These are phyloP conservation scores for Epirrhoe tristata DNA, from an alignment of 2,888 invertebrate species.

Conservation along the genomic window DNA sequence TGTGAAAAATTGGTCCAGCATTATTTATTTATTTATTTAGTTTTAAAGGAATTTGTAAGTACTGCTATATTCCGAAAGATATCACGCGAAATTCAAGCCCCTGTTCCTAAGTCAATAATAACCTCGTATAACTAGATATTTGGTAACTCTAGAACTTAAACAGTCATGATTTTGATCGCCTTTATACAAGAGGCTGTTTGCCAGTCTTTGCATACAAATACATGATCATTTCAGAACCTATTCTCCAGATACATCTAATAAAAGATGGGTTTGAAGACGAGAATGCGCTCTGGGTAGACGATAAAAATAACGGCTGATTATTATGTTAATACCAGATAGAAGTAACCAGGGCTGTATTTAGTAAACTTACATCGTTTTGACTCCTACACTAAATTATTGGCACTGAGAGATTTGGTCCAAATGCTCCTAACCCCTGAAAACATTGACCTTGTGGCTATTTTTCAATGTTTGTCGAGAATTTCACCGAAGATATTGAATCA, in stretches of 20 bases:
- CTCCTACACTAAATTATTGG: neutral
- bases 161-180: neutral
- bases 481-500: too few relatives aligned
- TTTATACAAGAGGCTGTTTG: neutral
- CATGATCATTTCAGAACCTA: conserved; percentile 25
- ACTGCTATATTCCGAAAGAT: too few relatives aligned
- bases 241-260: conserved; percentile 31
- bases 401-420: too few relatives aligned
- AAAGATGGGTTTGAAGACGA: conserved; percentile 43
- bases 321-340: conserved; percentile 43
- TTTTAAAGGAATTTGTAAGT: too few relatives aligned
- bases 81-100: neutral
- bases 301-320: conserved; percentile 44
- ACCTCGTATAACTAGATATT: neutral
- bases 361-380: neutral
- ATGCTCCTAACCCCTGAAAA: too few relatives aligned
- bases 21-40: too few relatives aligned
- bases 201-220: conserved; percentile 21
- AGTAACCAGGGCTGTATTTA: conserved; percentile 15
- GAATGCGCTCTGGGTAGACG: conserved; percentile 32
- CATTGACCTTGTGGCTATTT: too few relatives aligned
- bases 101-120: neutral
- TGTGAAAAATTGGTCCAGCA: too few relatives aligned
- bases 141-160: neutral
- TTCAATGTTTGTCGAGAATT: too few relatives aligned